These are phyloP conservation scores for Smittia aterrima DNA, from an alignment of 2,888 invertebrate species.

Conservation along the genomic window DNA sequence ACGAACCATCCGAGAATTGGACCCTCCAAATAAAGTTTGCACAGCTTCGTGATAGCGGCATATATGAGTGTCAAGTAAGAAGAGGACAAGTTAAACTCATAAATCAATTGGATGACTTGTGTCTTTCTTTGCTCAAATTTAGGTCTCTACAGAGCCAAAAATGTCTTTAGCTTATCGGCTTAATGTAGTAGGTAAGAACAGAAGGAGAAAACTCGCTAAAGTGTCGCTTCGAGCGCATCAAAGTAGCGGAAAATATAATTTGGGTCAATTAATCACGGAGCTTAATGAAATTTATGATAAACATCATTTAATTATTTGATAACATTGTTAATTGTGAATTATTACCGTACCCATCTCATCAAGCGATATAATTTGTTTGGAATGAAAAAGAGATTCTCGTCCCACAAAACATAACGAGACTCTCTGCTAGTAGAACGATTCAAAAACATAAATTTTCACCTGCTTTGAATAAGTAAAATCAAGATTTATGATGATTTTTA, in stretches of 20 bases:
- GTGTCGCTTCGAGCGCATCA: not conserved
- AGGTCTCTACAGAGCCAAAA: constrained; percentile 70
- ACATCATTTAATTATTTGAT: constrained; percentile 19
- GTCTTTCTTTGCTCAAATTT: not conserved
- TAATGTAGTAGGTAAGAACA: constrained; percentile 78
- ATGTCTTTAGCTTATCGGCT: constrained; percentile 83
- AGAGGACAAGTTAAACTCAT: not conserved
- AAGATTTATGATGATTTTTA: constrained; percentile 6
- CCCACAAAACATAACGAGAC: too few relatives aligned
- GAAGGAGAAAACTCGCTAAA: not conserved
- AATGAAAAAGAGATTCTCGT: too few relatives aligned
- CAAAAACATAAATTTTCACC: not conserved
- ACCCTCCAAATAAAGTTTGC: constrained; percentile 84
- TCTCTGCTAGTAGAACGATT: not conserved
- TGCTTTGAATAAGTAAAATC: constrained; percentile 10
- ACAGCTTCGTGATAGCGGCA: constrained; percentile 77
- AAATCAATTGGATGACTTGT: not conserved
- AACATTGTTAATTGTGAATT: constrained; percentile 15
- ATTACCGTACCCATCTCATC: constrained; percentile 7
- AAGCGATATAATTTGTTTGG: not conserved
- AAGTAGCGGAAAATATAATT: not conserved
- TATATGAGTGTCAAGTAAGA: constrained; percentile 72
- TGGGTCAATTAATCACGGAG: constrained; percentile 10
- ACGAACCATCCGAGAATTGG: constrained; percentile 83
- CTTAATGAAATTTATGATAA: constrained; percentile 5